Percentiles rank a stretch among this genome's conserved stretches.
Conservation (phyloP, 2,797 vertebrate species). For the Momotus momota region DNA sequence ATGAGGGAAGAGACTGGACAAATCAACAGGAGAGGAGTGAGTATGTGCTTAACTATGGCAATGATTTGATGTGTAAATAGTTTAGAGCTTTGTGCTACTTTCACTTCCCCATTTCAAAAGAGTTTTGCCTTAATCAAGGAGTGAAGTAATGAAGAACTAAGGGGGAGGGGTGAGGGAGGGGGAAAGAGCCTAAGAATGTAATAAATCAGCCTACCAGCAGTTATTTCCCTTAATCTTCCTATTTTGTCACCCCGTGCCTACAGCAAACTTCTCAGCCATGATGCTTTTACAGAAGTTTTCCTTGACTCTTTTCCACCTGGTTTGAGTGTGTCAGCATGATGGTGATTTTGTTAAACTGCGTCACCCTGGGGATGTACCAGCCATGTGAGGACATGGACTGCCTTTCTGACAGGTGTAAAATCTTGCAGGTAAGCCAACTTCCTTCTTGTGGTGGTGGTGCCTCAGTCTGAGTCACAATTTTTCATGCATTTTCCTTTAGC, state of each 20-base stretch:
- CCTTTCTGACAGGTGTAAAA: slow-evolving; percentile 95
- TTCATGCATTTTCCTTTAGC: neutral
- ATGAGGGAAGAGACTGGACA: neutral
- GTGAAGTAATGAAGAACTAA: neutral
- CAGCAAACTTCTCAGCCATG: neutral
- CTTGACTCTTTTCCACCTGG: slow-evolving; percentile 87
- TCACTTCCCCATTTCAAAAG: neutral
- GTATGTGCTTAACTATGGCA: neutral
- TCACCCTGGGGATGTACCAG: slow-evolving; percentile 98
- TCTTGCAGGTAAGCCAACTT: slow-evolving; percentile 89
- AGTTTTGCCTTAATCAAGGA: neutral
- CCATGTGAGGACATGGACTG: slow-evolving; percentile 98
- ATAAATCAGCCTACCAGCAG: neutral
- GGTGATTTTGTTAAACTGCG: slow-evolving; percentile 97
- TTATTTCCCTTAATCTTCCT: neutral
- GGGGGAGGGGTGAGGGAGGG: neutral
- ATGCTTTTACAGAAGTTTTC: slow-evolving; percentile 23
- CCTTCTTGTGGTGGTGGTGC: neutral
- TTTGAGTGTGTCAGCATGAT: slow-evolving; percentile 98
- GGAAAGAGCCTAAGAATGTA: neutral
- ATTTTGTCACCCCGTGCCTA: neutral
- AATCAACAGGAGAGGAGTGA: neutral
- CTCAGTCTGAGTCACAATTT: neutral
- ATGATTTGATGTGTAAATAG: neutral
- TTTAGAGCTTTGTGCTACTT: neutral